phyloP scores from a whole-genome alignment of 1,140 invertebrate genomes.

The Diploscapter pachys region DNA sequence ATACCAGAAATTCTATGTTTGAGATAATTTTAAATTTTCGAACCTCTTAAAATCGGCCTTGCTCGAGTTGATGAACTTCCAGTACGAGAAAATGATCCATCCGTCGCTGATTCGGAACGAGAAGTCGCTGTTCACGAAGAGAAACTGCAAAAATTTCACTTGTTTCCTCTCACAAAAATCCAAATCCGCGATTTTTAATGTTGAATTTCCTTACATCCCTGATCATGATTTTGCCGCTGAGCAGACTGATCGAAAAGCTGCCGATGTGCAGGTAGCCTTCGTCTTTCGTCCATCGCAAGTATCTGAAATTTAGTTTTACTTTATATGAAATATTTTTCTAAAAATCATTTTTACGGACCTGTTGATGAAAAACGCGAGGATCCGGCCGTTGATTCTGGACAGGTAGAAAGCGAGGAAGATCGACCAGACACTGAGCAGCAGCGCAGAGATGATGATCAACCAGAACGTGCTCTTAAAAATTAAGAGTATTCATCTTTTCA shows the following conservation, averaged over 20 bases:
- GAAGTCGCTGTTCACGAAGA: conserved; percentile 90
- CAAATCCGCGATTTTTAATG: background rate
- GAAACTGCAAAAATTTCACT: conserved; percentile 68
- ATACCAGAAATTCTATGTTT: background rate
- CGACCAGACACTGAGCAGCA: conserved; percentile 46
- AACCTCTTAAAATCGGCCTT: conserved; percentile 17
- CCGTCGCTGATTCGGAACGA: conserved; percentile 89
- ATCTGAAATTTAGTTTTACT: conserved; percentile 27
- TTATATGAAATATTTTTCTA: conserved; percentile 16
- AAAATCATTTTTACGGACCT: background rate
- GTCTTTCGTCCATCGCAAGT: conserved; percentile 21
- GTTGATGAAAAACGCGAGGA: conserved; percentile 30
- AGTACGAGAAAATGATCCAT: conserved; percentile 64
- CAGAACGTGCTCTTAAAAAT: background rate
- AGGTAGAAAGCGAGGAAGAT: conserved; percentile 51
- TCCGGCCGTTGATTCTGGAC: conserved; percentile 35
- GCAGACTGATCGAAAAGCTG: conserved; percentile 84
- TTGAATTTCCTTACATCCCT: conserved; percentile 59
- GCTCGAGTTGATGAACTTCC: conserved; percentile 44
- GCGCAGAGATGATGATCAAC: conserved; percentile 19
- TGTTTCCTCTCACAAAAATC: background rate
- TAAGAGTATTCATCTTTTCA: no score
- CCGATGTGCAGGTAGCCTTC: conserved; percentile 63
- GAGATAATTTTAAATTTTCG: background rate
- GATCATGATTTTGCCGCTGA: conserved; percentile 98